Base-by-base conservation (phyloP, 2,113 vertebrate species). In the Ophiodon elongatus region DNA sequence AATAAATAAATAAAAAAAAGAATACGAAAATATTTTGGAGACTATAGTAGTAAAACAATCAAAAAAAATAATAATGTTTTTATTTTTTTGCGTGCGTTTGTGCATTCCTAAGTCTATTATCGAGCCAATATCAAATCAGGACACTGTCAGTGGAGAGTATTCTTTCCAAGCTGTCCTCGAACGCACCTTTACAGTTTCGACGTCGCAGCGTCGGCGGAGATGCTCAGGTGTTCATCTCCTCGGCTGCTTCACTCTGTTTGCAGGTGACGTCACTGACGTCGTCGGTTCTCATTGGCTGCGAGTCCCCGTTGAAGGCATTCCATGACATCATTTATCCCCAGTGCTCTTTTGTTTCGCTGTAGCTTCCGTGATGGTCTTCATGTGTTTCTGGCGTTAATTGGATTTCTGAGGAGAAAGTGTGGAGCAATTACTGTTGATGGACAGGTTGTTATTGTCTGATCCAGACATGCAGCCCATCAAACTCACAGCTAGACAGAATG, bases 221-320 rank as follows among this genome's bases (percentile, higher is more conserved):
- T 62, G 8, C 81, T 45, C 91, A 93, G 90, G 92, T 93, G 90
- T 56, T 85, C 64, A 21, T 67, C 43, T 11, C 13, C 69, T n/a
- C 41, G 4, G 76, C 76, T 9, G 45, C 47, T 21, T 63, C 68
- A 4, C 50, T 1, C 54, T 8, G 27, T 69, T 23, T 62, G 33
- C 43, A 63, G 54, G 71, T n/a, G 60, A 79, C 73, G 62, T 57
- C 10, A 21, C 43, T 56, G 45, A 76, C 84, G 82, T 88, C 23
- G 23, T 41, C 59, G 0, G 41, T 37, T 73, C 31, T 82, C 37
- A 91, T 90, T 90, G 86, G 89, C 23, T 54, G 4, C 23, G 14
- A 9, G 25, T 29, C 27, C 68, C 33, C 17, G 23, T 35, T 29
- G 10, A 1, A 35, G 43, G 39, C 60, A 0, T 52, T 19, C n/a